phyloP scores from a whole-genome alignment of 2,113 vertebrate species.

The Eurystomus gularis region DNA sequence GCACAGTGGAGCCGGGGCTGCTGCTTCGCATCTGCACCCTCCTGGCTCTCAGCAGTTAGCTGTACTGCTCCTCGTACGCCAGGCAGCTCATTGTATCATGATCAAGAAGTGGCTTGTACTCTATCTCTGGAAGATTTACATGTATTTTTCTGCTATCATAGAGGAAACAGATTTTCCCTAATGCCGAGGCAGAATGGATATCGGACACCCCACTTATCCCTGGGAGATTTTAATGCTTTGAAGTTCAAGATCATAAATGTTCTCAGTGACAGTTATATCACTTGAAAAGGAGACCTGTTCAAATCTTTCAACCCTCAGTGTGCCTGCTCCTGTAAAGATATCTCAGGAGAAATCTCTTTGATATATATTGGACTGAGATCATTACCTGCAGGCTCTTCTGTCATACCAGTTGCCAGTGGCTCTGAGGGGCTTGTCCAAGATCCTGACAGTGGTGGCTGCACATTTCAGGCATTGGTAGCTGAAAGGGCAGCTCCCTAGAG shows the following conservation, averaged over 20 bases:
- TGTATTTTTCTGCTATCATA: neutral
- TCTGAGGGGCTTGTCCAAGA: neutral
- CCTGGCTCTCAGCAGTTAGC: neutral
- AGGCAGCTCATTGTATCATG: neutral
- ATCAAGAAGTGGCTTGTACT: neutral
- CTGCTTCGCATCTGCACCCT: neutral
- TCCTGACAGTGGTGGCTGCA: neutral
- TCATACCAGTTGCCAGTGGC: neutral
- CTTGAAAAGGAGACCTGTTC: neutral
- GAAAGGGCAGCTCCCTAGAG: neutral
- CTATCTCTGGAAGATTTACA: neutral
- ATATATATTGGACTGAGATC: neutral
- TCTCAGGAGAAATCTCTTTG: neutral
- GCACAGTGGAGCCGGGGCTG: fast-evolving
- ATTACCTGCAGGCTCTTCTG: neutral
- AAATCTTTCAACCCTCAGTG: neutral
- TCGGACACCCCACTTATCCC: neutral
- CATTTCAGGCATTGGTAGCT: neutral
- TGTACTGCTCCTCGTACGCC: fast-evolving
- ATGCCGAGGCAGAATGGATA: neutral
- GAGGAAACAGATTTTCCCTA: neutral
- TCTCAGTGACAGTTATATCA: neutral
- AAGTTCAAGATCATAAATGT: conserved; percentile 8
- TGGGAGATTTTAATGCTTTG: neutral
- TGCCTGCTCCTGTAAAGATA: neutral